Conservation (phyloP, 2,888 invertebrate species). For the Rotaria socialis region DNA sequence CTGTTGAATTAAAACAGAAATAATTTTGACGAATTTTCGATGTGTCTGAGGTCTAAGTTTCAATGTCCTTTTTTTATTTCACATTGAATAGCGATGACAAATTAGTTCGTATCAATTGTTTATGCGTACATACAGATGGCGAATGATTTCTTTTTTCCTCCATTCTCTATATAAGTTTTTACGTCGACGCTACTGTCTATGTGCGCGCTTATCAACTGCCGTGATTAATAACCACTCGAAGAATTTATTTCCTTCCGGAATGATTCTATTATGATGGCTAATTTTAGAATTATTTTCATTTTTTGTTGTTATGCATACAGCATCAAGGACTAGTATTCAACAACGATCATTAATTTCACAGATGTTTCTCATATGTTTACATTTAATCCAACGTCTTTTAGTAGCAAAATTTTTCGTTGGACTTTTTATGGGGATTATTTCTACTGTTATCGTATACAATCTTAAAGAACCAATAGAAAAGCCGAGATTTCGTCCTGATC, state of each 20-base stretch:
- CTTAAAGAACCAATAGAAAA: background rate
- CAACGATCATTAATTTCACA: background rate
- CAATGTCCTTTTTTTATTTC: too few relatives aligned
- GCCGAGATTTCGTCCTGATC: background rate
- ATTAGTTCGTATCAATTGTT: too few relatives aligned
- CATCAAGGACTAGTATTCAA: background rate
- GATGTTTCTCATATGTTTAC: constrained; percentile 11
- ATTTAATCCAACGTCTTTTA: constrained; percentile 32
- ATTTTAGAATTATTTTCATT: background rate
- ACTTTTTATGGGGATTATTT: background rate
- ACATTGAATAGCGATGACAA: too few relatives aligned
- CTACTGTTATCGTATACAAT: background rate
- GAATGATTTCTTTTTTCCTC: background rate
- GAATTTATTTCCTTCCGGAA: background rate
- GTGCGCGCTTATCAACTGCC: background rate
- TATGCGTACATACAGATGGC: background rate
- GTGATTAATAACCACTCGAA: background rate
- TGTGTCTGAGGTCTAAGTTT: too few relatives aligned
- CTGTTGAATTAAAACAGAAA: too few relatives aligned
- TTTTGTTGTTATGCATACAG: background rate
- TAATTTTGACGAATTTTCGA: too few relatives aligned
- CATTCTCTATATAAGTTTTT: background rate
- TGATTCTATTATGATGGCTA: background rate
- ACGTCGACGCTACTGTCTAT: background rate
- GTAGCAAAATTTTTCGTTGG: background rate